These are phyloP conservation scores for Nemotelus nigrinus DNA, from an alignment of 2,888 invertebrate species.

Conservation along the genomic window DNA sequence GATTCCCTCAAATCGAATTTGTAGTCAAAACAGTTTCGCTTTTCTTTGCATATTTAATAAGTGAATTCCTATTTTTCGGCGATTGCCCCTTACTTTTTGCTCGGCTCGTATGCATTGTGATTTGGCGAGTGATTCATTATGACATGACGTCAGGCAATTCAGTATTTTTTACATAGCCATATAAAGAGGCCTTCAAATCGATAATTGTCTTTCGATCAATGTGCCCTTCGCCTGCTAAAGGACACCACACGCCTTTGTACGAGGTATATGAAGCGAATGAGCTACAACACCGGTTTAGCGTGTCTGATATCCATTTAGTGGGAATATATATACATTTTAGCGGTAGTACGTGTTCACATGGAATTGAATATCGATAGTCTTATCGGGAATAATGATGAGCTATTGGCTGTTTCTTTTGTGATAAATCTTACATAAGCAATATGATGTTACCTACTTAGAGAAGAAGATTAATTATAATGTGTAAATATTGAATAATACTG, in stretches of 20 bases:
- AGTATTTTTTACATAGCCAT: not conserved
- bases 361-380: no score
- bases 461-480: no score
- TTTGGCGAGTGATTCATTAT: conserved; percentile 4
- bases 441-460: no score
- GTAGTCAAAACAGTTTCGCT: no score
- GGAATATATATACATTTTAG: not conserved
- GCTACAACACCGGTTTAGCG: conserved; percentile 1
- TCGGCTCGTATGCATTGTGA: not conserved
- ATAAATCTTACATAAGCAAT: no score
- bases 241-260: not conserved
- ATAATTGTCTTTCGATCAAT: conserved; percentile 8
- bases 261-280: not conserved
- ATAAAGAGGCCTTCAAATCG: conserved; percentile 10
- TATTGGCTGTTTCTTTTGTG: no score
- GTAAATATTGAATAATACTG: no score
- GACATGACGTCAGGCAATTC: conserved; percentile 9
- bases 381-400: no score
- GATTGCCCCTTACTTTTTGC: not conserved
- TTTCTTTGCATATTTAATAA: no score
- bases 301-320: not conserved
- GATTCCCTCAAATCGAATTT: no score
- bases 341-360: no score
- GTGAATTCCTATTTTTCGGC: no score
- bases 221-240: not conserved